phyloP scores from a whole-genome alignment of 2,888 invertebrate species.

The Osmoderma eremita region DNA sequence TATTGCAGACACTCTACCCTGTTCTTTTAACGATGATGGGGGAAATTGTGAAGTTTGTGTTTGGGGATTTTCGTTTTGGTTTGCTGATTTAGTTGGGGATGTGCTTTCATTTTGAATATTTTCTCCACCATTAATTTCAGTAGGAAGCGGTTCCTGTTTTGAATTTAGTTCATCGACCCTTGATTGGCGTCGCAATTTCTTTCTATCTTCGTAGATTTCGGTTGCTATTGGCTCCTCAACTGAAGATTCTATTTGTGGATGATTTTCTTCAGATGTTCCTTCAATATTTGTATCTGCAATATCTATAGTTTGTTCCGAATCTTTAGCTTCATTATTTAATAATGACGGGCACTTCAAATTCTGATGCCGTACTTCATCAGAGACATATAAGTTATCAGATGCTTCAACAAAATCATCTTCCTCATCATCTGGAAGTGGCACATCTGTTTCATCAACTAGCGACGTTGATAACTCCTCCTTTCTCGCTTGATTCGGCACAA shows the following conservation, averaged over 20 bases:
- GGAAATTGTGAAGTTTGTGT: no score
- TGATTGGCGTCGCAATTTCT: slow-evolving; percentile 18
- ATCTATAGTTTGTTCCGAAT: not conserved
- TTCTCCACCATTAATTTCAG: not conserved
- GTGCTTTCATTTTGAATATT: not conserved
- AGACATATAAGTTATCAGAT: not conserved
- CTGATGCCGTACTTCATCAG: no score
- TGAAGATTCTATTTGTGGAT: not conserved
- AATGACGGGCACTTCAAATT: no score
- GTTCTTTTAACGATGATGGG: no score
- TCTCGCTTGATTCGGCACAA: no score
- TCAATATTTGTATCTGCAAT: not conserved
- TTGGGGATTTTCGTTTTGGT: no score
- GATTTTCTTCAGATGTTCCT: not conserved
- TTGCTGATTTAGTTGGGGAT: no score
- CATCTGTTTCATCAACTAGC: not conserved
- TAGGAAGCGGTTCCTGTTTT: not conserved
- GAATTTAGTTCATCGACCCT: not conserved
- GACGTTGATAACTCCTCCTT: no score
- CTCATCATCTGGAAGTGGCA: not conserved
- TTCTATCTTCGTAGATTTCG: slow-evolving; percentile 5
- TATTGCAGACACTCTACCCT: slow-evolving; percentile 11
- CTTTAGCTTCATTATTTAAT: no score
- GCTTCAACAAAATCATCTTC: not conserved
- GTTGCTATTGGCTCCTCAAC: not conserved